Evolutionary conservation across 2,797 vertebrate genomes (phyloP).

Genomic region (Triplophysa bombifrons): DNA sequence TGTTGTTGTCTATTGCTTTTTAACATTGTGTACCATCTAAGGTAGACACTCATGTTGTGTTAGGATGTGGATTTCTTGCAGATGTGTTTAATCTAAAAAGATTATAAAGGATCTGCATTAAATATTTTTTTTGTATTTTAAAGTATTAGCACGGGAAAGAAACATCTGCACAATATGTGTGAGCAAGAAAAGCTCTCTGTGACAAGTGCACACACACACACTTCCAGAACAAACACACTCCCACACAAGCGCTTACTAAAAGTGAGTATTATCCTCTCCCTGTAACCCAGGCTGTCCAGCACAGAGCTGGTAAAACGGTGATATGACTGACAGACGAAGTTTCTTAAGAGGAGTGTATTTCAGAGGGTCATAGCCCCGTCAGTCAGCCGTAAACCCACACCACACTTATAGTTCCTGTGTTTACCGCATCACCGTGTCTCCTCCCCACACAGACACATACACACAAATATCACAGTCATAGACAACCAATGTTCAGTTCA

Average conservation of each 20-base stretch:
- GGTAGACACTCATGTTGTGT: conserved; percentile 15
- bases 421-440: conserved; percentile 14
- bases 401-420: conserved; percentile 27
- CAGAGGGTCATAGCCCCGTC: conserved; percentile 47
- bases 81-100: no score
- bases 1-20: conserved; percentile 28
- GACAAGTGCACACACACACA: neutral
- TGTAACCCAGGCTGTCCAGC: conserved; percentile 33
- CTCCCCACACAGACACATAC: conserved; percentile 7
- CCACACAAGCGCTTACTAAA: conserved; percentile 19
- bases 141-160: neutral
- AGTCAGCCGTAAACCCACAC: conserved; percentile 34
- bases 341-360: conserved; percentile 50
- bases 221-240: conserved; percentile 13
- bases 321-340: conserved; percentile 52
- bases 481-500: neutral
- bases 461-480: conserved; percentile 9
- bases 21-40: conserved; percentile 43
- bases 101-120: no score
- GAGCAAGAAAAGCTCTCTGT: conserved; percentile 1
- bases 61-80: neutral
- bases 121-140: no score
- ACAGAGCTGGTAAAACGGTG: conserved; percentile 38
- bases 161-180: conserved; percentile 6
- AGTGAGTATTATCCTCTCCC: conserved; percentile 38